These are phyloP conservation scores for Tor tambroides DNA, from an alignment of 2,113 vertebrate genomes.

Conservation along the genomic window DNA sequence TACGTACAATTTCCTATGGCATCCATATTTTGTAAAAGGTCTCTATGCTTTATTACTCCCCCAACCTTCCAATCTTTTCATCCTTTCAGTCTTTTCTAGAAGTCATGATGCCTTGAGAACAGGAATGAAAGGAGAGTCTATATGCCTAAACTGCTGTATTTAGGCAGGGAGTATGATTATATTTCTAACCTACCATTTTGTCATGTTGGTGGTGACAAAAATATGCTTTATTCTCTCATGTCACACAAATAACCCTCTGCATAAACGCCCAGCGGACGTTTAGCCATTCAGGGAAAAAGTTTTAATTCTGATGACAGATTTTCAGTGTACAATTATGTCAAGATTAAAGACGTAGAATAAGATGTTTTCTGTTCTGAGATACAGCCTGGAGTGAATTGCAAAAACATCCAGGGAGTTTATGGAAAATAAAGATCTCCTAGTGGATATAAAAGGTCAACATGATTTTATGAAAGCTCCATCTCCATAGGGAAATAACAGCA, in stretches of 20 bases:
- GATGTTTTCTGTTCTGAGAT: neutral
- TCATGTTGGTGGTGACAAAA: conserved; percentile 4
- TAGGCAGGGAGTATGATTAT: neutral
- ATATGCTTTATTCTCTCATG: neutral
- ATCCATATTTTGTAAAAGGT: conserved; percentile 11
- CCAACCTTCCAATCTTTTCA: neutral
- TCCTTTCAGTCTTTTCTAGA: neutral
- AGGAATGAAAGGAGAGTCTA: neutral
- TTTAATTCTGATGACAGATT: neutral
- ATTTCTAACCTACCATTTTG: neutral
- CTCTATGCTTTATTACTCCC: neutral
- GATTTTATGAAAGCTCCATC: conserved; percentile 1
- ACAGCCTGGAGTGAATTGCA: neutral
- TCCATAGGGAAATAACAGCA: neutral
- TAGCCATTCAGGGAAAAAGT: neutral
- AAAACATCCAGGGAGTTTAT: neutral
- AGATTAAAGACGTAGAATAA: neutral
- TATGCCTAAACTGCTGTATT: neutral
- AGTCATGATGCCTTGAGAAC: neutral
- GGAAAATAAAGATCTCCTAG: neutral
- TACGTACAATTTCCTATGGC: neutral
- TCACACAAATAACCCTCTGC: neutral
- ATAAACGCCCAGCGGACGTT: neutral
- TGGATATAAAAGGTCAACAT: neutral
- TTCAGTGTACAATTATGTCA: neutral